A percentile compares a stretch with the other conserved stretches of the same genome.
Evolutionary conservation across 2,888 invertebrate genomes (phyloP).

Genomic region (Andrena minutula): DNA sequence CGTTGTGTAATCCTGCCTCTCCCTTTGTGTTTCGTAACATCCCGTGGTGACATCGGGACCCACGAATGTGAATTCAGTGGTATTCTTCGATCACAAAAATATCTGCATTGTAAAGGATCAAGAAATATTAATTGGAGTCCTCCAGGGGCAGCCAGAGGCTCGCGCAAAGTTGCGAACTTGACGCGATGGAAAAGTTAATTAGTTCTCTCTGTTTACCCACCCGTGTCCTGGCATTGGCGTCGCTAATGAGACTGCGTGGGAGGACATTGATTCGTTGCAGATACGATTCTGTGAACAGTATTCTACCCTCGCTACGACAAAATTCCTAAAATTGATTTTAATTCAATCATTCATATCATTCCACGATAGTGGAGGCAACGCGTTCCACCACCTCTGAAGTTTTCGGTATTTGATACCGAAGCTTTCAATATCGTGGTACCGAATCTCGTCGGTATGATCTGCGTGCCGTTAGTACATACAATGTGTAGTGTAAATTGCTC

Average conservation of each 20-base stretch:
- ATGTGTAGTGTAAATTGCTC: background rate
- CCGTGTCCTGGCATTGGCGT: background rate
- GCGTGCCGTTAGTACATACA: too few relatives aligned
- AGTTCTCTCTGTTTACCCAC: background rate
- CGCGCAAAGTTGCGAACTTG: background rate
- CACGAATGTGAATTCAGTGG: background rate
- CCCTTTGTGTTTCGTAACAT: background rate
- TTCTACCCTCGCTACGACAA: background rate
- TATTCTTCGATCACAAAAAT: background rate
- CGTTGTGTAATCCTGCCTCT: background rate
- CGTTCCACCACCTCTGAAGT: too few relatives aligned
- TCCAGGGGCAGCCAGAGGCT: background rate
- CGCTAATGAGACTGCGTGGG: slow-evolving; percentile 3
- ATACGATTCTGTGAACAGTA: background rate
- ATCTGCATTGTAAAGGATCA: background rate
- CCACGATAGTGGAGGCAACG: too few relatives aligned
- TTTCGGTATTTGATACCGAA: too few relatives aligned
- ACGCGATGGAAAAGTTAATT: slow-evolving; percentile 8
- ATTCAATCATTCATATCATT: too few relatives aligned
- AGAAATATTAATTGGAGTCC: slow-evolving; percentile 6
- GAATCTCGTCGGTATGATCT: too few relatives aligned
- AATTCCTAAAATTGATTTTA: background rate
- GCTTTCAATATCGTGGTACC: too few relatives aligned
- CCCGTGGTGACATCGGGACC: background rate
- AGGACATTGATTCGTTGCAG: background rate